Evolutionary conservation across 2,797 vertebrate genomes (phyloP).

Genomic region (Protosalanx chinensis): DNA sequence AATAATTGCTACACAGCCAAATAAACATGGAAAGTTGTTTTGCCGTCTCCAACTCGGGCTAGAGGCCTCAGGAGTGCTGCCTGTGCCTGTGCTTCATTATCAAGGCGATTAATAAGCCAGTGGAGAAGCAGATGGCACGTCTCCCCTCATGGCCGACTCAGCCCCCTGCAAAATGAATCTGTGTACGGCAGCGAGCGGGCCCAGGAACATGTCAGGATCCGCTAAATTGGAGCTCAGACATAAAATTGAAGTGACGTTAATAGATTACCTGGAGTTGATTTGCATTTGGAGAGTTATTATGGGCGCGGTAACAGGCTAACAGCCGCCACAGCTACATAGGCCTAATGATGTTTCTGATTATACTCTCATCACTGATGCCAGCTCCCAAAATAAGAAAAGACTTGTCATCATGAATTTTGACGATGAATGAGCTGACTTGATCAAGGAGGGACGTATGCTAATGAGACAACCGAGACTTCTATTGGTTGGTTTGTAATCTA

Average conservation of each 20-base stretch:
- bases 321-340: slow-evolving; percentile 52
- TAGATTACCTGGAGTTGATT: slow-evolving; percentile 77
- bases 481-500: slow-evolving; percentile 30
- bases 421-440: slow-evolving; percentile 67
- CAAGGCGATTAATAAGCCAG: slow-evolving; percentile 69
- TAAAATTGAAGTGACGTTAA: slow-evolving; percentile 77
- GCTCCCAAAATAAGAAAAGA: slow-evolving; percentile 69
- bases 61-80: slow-evolving; percentile 50
- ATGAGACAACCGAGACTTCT: slow-evolving; percentile 54
- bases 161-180: slow-evolving; percentile 66
- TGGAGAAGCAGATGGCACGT: slow-evolving; percentile 72
- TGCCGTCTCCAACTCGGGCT: slow-evolving; percentile 38
- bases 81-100: slow-evolving; percentile 69
- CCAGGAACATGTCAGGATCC: slow-evolving; percentile 69
- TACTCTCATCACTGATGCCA: slow-evolving; percentile 60
- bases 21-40: slow-evolving; percentile 70
- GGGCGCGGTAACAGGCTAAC: slow-evolving; percentile 61
- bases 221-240: slow-evolving; percentile 74
- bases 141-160: slow-evolving; percentile 50
- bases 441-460: slow-evolving; percentile 65
- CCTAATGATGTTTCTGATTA: slow-evolving; percentile 78
- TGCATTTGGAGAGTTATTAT: slow-evolving; percentile 75
- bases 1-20: slow-evolving; percentile 70
- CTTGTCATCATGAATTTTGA: slow-evolving; percentile 66
- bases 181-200: slow-evolving; percentile 48